Evolutionary conservation across 2,113 vertebrate species (phyloP).

Genomic region (Tringa solitaria): DNA sequence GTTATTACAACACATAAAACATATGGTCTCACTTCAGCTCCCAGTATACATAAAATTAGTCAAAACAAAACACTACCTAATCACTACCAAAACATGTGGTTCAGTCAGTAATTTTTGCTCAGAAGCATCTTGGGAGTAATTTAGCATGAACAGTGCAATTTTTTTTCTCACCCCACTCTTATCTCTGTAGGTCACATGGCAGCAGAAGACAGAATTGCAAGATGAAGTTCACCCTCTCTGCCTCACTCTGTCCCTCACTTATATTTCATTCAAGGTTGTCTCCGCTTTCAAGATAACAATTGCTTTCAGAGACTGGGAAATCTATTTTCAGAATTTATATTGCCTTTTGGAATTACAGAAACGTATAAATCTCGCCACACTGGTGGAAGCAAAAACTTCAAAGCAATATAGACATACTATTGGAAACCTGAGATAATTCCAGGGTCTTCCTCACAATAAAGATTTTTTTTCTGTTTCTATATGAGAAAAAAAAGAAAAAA

Average conservation of each 20-base stretch:
- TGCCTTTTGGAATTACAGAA: conserved; percentile 36
- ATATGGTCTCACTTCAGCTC: conserved; percentile 4
- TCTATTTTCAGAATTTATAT: conserved; percentile 54
- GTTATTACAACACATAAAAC: conserved; percentile 47
- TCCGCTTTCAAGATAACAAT: conserved; percentile 12
- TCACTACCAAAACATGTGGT: conserved; percentile 20
- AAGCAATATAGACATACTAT: background rate
- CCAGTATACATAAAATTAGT: conserved; percentile 6
- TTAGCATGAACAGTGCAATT: conserved; percentile 9
- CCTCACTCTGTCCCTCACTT: background rate
- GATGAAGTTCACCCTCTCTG: background rate
- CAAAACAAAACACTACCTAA: conserved; percentile 16
- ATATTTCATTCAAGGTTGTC: conserved; percentile 45
- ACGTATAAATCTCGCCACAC: background rate
- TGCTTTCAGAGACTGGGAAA: conserved; percentile 47
- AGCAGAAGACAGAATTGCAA: background rate
- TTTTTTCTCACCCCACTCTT: conserved; percentile 16
- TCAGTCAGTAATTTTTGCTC: conserved; percentile 47
- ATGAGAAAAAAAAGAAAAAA: background rate
- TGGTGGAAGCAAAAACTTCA: conserved; percentile 1
- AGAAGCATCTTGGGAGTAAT: conserved; percentile 45
- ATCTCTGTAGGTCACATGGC: background rate
- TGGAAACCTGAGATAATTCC: conserved; percentile 15
- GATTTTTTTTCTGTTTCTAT: background rate
- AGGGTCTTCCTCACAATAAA: background rate